Conservation (phyloP, 2,113 vertebrate species). For the Platysteira castanea region DNA sequence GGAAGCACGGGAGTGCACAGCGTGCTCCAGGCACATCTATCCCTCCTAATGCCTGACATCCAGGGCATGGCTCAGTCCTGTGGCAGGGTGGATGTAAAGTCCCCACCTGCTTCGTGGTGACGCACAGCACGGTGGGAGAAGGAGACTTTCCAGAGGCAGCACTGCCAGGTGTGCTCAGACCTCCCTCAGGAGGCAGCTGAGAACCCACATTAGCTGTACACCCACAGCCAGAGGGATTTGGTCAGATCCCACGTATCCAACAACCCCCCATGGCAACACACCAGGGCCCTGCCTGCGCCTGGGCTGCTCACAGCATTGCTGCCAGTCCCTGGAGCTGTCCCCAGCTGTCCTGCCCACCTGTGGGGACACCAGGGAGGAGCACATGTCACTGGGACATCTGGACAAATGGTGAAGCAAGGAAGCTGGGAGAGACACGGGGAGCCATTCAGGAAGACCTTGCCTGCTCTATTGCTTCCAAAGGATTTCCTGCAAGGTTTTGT, state of each 20-base stretch:
- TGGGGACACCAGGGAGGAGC: not conserved
- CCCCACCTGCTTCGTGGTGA: not conserved
- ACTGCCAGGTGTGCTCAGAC: not conserved
- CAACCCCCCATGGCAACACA: not conserved
- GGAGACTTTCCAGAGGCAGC: not conserved
- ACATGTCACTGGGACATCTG: not conserved
- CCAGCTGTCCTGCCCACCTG: not conserved
- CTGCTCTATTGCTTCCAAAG: constrained; percentile 68
- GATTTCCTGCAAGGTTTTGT: constrained; percentile 70
- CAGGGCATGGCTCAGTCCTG: fast-evolving
- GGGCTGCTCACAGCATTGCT: not conserved
- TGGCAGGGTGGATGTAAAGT: fast-evolving
- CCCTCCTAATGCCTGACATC: not conserved
- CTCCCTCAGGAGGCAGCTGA: not conserved
- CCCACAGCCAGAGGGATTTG: not conserved
- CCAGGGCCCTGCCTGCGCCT: not conserved
- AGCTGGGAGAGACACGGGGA: constrained; percentile 32
- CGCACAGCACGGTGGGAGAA: not conserved
- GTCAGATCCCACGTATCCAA: not conserved
- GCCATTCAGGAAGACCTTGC: constrained; percentile 67
- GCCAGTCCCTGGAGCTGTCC: not conserved
- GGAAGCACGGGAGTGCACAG: not conserved
- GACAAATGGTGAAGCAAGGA: not conserved
- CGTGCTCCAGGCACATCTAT: fast-evolving
- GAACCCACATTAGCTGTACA: not conserved